These are phyloP conservation scores for Siniperca knerii DNA, from an alignment of 2,113 vertebrate genomes.

Conservation along the genomic window DNA sequence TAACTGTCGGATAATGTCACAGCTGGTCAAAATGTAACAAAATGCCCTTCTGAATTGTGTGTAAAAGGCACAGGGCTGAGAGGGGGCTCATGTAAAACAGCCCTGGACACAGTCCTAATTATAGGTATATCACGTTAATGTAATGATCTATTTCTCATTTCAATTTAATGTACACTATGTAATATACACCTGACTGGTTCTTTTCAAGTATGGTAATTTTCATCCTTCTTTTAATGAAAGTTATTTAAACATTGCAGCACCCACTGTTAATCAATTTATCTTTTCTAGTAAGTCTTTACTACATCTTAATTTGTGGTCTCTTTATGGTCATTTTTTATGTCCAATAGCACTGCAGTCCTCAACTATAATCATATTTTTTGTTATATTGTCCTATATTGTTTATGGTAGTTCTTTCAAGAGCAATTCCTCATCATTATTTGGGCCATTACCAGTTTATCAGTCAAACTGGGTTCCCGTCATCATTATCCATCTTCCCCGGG, in stretches of 20 bases:
- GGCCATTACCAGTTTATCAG: neutral
- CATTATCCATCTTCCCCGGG: conserved; percentile 4
- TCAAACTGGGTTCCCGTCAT: conserved; percentile 10
- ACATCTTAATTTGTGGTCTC: neutral
- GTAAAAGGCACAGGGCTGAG: neutral
- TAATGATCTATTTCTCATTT: conserved; percentile 13
- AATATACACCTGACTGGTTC: neutral
- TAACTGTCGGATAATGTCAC: no score
- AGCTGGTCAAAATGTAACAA: neutral
- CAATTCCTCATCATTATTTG: conserved; percentile 19
- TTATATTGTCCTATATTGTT: neutral
- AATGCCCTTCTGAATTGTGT: conserved; percentile 2
- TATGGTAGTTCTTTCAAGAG: neutral
- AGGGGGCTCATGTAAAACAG: neutral
- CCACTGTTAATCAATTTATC: neutral
- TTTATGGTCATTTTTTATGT: neutral
- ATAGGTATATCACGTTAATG: neutral
- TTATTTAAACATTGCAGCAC: neutral
- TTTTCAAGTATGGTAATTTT: neutral
- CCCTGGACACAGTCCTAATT: neutral
- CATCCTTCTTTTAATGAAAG: neutral
- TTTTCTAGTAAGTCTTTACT: neutral
- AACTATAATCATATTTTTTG: neutral
- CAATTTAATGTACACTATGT: neutral
- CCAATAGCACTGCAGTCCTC: neutral